Base-by-base conservation (phyloP, 2,797 vertebrate species). In the Melanitta fusca region DNA sequence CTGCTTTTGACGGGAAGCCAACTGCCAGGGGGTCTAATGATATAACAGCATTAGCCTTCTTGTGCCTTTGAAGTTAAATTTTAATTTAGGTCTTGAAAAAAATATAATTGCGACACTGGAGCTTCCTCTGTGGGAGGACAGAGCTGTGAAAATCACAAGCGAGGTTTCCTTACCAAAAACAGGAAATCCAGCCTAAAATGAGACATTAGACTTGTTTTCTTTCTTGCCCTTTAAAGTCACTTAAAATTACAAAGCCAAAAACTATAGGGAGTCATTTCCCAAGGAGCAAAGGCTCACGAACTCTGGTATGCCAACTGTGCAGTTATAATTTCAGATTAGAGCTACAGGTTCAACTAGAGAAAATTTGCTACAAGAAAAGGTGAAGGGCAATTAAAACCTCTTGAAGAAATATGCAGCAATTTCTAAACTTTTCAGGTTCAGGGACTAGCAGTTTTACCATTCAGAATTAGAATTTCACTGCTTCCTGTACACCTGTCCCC, bases 401-500 rank as follows among this genome's bases (percentile, higher is more conserved):
- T 82, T 70, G 5, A 32, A 57, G 45, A 88, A 80, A 53, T 6
- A 38, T 10, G 6, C 10, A 38, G 41, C 20, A 25, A 61, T 41
- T 82, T 75, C 10, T 15, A 82, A 53, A 6, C 8, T 70, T 38
- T 57, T 39, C 11, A 22, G 7, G 36, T 68, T 32, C 34, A 64
- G 17, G 6, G 20, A 64, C 15, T 15, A 80, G 8, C 8, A 64
- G 13, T 58, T 87, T 79, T 60, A 68, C 13, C 7, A 18, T 4
- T 58, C 12, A 27, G 20, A 84, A 6, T 13, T 9, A 56, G 34
- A 47, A 65, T 8, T 71, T 41, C 21, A 9, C 22, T 47, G 7
- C 2, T 5, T 6, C 14, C 11, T 39, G 17, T 41, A 75, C 6
- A 15, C 4, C 5, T 4, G 25, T 41, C 8, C 7, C 6, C 11